Evolutionary conservation across 2,113 vertebrate species (phyloP), one percentile per base, ranked within the genome.

Genomic region (Ophiodon elongatus): DNA sequence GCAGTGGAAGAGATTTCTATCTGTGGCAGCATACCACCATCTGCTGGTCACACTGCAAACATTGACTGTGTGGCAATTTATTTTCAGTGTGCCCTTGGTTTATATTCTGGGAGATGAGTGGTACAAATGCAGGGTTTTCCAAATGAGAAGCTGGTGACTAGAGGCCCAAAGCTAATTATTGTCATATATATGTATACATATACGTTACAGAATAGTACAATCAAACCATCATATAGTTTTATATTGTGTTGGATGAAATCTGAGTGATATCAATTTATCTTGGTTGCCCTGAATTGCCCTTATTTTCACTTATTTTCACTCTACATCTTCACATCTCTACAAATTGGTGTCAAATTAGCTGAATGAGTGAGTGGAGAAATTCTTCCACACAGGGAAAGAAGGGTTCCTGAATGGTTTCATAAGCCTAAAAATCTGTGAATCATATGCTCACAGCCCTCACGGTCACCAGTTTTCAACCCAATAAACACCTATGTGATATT

Each of bases 1-100:
- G 19, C 35, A 2, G 4, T 21, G 6, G 14, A 3, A 17, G 11
- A 11, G 17, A 27, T 21, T 11, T 43, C 13, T 9, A 59, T 67
- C 23, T 63, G 52, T 69, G 37, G 70, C 67, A 65, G 35, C 1
- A 6, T 8, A 79, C 10, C 68, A 21, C 88, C 91, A 87, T 79
- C 89, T 91, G 62, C 37, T 79, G 89, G 85, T 63, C 4, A 33
- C 3, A 21, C 11, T 56, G 35, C 54, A 68, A 27, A 43, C 15
- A 52, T 14, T 2, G 4, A 57, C 14, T 56, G 33, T 37, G 63
- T 13, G 10, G 23, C 0, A 3, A 35, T 31, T 6, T 11, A 15
- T 73, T 47, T 57, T 45, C 1, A 8, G 8, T 3, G 13, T 31
- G 23, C 10, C 39, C 27, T 47, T 31, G 3, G n/a, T 13, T 52